These are phyloP conservation scores for Empidonax alnorum DNA, from an alignment of 2,113 vertebrate genomes.

Conservation along the genomic window DNA sequence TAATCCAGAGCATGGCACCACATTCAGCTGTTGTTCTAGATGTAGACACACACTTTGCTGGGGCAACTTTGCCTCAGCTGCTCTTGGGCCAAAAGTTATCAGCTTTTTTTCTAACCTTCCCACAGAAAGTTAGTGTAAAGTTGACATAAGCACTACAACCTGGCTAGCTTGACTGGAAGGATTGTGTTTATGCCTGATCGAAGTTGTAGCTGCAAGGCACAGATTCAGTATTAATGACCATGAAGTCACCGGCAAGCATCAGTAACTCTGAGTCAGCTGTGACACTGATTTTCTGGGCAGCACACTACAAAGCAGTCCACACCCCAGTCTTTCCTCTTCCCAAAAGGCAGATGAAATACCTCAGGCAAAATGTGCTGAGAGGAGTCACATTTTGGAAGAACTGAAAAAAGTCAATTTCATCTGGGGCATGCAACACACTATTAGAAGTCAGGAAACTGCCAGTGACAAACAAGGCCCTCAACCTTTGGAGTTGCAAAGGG, in stretches of 20 bases:
- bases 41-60: background rate
- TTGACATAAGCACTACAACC: background rate
- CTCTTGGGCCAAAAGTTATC: background rate
- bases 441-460: background rate
- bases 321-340: background rate
- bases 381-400: background rate
- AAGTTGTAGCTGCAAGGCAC: background rate
- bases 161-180: background rate
- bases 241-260: background rate
- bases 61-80: background rate
- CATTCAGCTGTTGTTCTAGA: background rate
- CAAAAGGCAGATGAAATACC: background rate
- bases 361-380: background rate
- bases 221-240: background rate
- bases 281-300: background rate
- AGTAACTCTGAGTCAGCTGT: background rate
- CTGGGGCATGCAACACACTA: background rate
- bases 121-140: background rate
- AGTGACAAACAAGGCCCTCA: rapidly evolving
- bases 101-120: background rate
- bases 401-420: background rate
- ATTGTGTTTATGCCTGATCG: background rate
- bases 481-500: background rate
- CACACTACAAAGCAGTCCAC: background rate
- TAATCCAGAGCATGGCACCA: background rate